Base-by-base conservation (phyloP, 2,113 vertebrate genomes). In the Ammospiza caudacuta region DNA sequence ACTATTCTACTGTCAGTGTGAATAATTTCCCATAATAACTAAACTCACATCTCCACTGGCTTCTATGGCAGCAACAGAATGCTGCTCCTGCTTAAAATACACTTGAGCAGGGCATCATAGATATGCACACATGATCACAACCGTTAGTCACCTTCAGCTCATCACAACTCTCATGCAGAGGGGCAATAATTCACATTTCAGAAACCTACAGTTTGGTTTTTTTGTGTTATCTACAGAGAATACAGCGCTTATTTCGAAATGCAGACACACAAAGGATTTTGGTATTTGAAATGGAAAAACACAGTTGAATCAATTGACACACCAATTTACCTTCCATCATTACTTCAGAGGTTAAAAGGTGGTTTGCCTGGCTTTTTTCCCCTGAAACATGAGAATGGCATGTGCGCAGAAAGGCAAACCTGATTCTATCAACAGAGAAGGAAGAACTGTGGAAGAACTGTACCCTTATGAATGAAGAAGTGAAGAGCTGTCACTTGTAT, bases 121-220 rank as follows among this genome's bases (percentile, higher is more conserved):
- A 69, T 20, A 28, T 3, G 14, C 49, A n/a, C 7, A 3, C 24
- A 44, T 0, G 0, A 74, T 64, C 69, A 63, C 54, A 90, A 51
- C 16, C 29, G 69, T 79, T 41, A 83, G 59, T 44, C 73, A 81
- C 22, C 74, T 76, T 24, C 87, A 89, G 13, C 29, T 86, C 63
- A 69, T 47, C 41, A 39, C 61, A 66, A 73, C 15, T 41, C 15
- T 63, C 46, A 61, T 0, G 7, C 39, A 91, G 16, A 83, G 73
- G 55, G 24, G 55, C 37, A 77, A 6, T 35, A 63, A 81, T 37
- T 66, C n/a, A 35, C 0, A 1, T 52, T 89, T 57, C 41, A 73
- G 39, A 77, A 83, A 49, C 59, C 57, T 52, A 19, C 27, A 62
- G 28, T 28, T 66, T 47, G 51, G 37, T 69, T 54, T 89, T 79